Evolutionary conservation across 2,797 vertebrate genomes (phyloP), one percentile per base, ranked within the genome.

Genomic region (Gallirallus australis): DNA sequence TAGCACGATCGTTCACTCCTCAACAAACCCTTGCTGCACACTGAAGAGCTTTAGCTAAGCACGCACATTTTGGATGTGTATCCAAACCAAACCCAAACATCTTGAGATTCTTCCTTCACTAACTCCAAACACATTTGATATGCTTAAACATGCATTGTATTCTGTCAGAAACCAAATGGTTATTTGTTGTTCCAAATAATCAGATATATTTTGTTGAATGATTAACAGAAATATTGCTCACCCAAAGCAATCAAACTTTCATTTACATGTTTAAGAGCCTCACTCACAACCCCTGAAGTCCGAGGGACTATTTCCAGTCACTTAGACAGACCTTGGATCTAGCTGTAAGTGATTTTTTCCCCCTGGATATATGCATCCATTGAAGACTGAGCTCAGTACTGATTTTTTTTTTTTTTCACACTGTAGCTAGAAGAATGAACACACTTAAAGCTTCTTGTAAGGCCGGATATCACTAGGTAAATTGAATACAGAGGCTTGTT

Each of bases 401-500:
- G 85, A 79, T 57, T 91, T 90, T 90, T 96, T 47, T 47, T 47
- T 47, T 21, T 47, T 10, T 23, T 97, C 91, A 93, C 94, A 95
- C 90, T 95, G 86, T 18, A 85, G 75, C 75, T 96, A 57, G 56
- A 88, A 93, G 93, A 92, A 85, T 71, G 81, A 93, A 80, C 70
- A 25, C 31, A 64, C 86, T 95, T 39, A 63, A 88, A 90, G 60
- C 87, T 95, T 79, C 90, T 86, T 60, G 59, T 57, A 94, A 90
- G 94, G 86, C 95, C 30, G 61, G 91, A 93, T 95, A 93, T 95
- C 96, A 61, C 88, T 71, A 96, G 95, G 93, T 95, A 96, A 97
- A 96, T 96, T 97, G 93, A 90, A 96, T 87, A 95, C 96, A 96
- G 96, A 94, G 94, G 60, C 82, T 95, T 96, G 91, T 95, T 96